A percentile compares a stretch with the other conserved stretches of the same genome.
Conservation (phyloP, 2,888 invertebrate genomes). For the Nebria brevicollis region DNA sequence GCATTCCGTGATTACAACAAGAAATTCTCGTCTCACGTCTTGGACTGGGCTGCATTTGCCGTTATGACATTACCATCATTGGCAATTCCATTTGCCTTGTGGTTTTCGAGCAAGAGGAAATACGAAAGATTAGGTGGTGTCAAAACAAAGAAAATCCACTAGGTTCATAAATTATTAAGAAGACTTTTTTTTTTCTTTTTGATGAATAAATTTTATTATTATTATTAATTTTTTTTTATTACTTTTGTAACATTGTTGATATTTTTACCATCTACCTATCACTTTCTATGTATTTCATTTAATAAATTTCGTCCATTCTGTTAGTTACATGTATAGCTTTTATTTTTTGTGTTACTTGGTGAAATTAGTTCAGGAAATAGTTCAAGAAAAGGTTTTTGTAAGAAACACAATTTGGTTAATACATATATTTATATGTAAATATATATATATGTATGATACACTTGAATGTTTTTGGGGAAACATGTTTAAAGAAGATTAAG, state of each 20-base stretch:
- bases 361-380: background rate
- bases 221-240: too few species aligned
- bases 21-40: constrained; percentile 95
- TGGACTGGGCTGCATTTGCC: constrained; percentile 97
- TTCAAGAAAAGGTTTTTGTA: background rate
- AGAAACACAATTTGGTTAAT: constrained; percentile 14
- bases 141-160: constrained; percentile 70
- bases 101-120: constrained; percentile 95
- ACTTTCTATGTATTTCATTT: constrained; percentile 37
- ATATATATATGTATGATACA: constrained; percentile 36
- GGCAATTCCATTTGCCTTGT: constrained; percentile 91
- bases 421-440: constrained; percentile 32
- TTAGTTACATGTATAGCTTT: constrained; percentile 8
- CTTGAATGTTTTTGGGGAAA: constrained; percentile 17
- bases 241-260: constrained; percentile 41
- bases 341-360: background rate
- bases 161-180: constrained; percentile 33
- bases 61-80: constrained; percentile 96
- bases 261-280: constrained; percentile 30
- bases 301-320: constrained; percentile 39
- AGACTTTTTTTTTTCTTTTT: constrained; percentile 9
- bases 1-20: constrained; percentile 93
- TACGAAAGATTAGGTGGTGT: constrained; percentile 77
- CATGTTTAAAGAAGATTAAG: constrained; percentile 27
- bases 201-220: constrained; percentile 33